Conservation (phyloP, 2,888 invertebrate species). For the Nemoura dubitans region DNA sequence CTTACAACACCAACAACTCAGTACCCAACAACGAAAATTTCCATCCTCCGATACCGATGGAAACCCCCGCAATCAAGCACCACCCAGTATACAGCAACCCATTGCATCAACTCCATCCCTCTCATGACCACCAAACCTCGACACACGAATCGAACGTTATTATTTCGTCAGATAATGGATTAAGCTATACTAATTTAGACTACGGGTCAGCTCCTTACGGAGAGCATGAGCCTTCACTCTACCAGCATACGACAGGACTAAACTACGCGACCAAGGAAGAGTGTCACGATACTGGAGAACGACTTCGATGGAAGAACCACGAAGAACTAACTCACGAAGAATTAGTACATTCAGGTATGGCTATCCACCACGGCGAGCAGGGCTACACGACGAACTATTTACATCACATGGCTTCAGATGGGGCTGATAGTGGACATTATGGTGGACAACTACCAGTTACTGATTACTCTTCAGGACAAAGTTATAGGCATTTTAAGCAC, state of each 20-base stretch:
- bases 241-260: constrained; percentile 50
- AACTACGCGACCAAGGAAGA: constrained; percentile 55
- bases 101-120: constrained; percentile 58
- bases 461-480: constrained; percentile 9
- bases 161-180: constrained; percentile 84
- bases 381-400: constrained; percentile 55
- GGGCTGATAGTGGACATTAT: constrained; percentile 19
- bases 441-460: background rate
- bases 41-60: constrained; percentile 58
- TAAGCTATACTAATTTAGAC: constrained; percentile 90
- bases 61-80: constrained; percentile 54
- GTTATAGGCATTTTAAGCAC: constrained; percentile 28
- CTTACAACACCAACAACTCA: constrained; percentile 54
- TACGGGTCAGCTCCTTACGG: constrained; percentile 65
- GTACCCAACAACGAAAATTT: constrained; percentile 65
- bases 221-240: background rate
- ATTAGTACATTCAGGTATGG: constrained; percentile 45
- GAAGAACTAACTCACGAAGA: background rate
- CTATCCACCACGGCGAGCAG: constrained; percentile 57
- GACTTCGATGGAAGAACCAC: constrained; percentile 24
- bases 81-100: constrained; percentile 55
- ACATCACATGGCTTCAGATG: constrained; percentile 42
- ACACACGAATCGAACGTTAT: constrained; percentile 59
- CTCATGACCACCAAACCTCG: constrained; percentile 48
- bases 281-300: constrained; percentile 56